phyloP scores from a whole-genome alignment of 2,888 invertebrate genomes.

The Apotomis betuletana region DNA sequence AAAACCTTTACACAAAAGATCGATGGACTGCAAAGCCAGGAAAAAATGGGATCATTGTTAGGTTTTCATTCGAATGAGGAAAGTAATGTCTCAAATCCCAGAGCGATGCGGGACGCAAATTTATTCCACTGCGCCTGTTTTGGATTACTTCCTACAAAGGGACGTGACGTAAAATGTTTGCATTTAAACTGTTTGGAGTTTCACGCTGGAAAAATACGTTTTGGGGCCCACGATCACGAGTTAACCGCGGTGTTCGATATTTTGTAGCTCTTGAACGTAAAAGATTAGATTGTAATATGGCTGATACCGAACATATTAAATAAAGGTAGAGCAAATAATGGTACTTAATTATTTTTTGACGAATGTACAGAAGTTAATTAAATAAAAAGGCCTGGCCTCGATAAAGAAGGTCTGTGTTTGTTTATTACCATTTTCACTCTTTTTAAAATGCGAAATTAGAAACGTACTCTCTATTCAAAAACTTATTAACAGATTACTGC shows the following conservation, averaged over 20 bases:
- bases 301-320: too few species aligned
- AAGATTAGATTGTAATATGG: too few species aligned
- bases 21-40: slow-evolving; percentile 33
- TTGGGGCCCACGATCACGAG: neutral
- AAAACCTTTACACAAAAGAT: slow-evolving; percentile 31
- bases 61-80: slow-evolving; percentile 28
- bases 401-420: too few species aligned
- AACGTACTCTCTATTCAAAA: too few species aligned
- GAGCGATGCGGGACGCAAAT: slow-evolving; percentile 22
- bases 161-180: slow-evolving; percentile 7
- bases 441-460: too few species aligned
- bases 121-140: slow-evolving; percentile 19
- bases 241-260: neutral
- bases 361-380: too few species aligned
- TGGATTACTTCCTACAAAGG: slow-evolving; percentile 23
- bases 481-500: too few species aligned
- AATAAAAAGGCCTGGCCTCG: too few species aligned
- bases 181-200: slow-evolving; percentile 4
- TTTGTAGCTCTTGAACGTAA: neutral
- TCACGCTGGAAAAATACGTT: slow-evolving; percentile 1
- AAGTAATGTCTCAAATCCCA: slow-evolving; percentile 33
- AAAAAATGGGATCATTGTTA: slow-evolving; percentile 36
- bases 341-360: too few species aligned
- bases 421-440: too few species aligned
- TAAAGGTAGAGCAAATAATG: too few species aligned